phyloP scores from a whole-genome alignment of 2,113 vertebrate species.

The Takifugu flavidus region DNA sequence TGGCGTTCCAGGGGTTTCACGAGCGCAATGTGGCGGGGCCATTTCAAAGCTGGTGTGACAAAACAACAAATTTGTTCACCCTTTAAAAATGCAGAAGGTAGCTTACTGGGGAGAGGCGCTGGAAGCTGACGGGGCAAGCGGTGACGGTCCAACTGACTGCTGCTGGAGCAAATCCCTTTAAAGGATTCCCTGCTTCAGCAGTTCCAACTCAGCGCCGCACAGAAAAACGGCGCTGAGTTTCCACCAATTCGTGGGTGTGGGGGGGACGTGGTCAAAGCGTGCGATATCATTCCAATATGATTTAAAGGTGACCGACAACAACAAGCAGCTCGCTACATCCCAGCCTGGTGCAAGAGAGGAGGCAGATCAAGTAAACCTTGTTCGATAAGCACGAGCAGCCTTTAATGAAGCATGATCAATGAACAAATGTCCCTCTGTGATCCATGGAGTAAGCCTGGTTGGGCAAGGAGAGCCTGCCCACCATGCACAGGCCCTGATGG shows the following conservation, averaged over 20 bases:
- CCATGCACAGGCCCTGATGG: too few species aligned
- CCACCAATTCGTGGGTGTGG: background rate
- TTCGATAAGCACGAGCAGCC: too few species aligned
- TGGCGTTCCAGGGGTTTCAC: constrained; percentile 6
- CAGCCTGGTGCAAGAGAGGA: too few species aligned
- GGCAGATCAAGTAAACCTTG: too few species aligned
- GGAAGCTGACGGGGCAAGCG: background rate
- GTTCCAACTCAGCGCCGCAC: background rate
- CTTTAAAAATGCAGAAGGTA: background rate
- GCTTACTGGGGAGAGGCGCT: background rate
- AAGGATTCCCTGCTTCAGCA: constrained; percentile 11
- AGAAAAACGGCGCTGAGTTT: background rate
- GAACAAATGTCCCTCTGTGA: too few species aligned
- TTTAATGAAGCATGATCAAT: too few species aligned
- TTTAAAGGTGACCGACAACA: too few species aligned
- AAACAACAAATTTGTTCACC: constrained; percentile 5
- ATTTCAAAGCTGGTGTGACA: constrained; percentile 4
- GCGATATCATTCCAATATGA: too few species aligned
- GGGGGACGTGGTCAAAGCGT: too few species aligned
- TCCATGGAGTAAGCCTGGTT: too few species aligned
- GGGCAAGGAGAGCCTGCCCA: too few species aligned
- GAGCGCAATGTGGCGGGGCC: constrained; percentile 18
- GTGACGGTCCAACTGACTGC: constrained; percentile 6
- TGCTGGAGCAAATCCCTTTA: constrained; percentile 10
- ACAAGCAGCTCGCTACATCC: too few species aligned